Conservation (phyloP, 1,140 invertebrate species). For the Hetaerina americana region DNA sequence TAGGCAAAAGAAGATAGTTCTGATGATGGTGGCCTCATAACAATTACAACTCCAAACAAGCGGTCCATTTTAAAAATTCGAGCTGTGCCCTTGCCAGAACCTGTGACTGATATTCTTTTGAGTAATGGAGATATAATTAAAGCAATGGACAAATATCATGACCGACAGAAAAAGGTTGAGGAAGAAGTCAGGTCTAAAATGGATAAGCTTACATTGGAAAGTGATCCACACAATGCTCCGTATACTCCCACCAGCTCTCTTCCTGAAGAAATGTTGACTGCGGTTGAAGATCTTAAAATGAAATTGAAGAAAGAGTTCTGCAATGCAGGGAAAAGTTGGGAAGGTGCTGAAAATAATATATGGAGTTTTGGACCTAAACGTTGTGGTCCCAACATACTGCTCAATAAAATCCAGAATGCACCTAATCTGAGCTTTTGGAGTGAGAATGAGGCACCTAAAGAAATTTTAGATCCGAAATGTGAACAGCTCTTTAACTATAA, state of each 20-base stretch:
- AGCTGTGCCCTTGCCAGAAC: constrained; percentile 62
- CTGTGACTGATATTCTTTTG: constrained; percentile 57
- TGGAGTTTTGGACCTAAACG: constrained; percentile 85
- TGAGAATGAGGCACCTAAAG: constrained; percentile 24
- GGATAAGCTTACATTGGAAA: constrained; percentile 34
- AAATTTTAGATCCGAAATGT: constrained; percentile 17
- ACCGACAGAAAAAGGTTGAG: constrained; percentile 14
- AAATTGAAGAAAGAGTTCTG: constrained; percentile 49
- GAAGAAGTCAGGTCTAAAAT: constrained; percentile 17
- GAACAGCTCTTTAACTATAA: constrained; percentile 47
- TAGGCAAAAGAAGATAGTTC: constrained; percentile 24
- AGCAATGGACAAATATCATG: constrained; percentile 32
- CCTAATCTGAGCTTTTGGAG: constrained; percentile 28
- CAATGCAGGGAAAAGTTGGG: constrained; percentile 39
- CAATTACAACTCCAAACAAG: constrained; percentile 54
- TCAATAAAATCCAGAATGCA: constrained; percentile 53
- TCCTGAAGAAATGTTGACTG: constrained; percentile 37
- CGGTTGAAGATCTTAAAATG: constrained; percentile 44
- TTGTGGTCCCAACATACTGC: constrained; percentile 76
- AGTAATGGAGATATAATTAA: constrained; percentile 43
- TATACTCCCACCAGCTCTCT: constrained; percentile 21
- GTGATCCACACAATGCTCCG: constrained; percentile 28
- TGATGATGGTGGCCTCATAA: constrained; percentile 40
- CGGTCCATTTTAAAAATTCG: constrained; percentile 54
- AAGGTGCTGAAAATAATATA: constrained; percentile 52